phyloP scores from a whole-genome alignment of 2,797 vertebrate species.

The Eulemur rubriventer region DNA sequence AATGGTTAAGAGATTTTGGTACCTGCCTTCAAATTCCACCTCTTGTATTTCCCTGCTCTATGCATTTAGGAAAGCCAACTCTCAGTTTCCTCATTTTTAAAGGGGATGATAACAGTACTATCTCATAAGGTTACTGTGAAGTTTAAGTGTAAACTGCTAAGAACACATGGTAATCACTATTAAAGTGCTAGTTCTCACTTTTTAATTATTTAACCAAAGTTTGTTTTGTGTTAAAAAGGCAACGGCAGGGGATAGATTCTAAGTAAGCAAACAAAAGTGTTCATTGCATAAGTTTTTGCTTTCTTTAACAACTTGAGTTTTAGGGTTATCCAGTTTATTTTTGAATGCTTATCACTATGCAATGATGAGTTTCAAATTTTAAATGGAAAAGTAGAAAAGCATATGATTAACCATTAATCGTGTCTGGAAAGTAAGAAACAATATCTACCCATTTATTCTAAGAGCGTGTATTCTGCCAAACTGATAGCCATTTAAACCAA shows the following conservation, averaged over 20 bases:
- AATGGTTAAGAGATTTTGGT: neutral
- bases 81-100: neutral
- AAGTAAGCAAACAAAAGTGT: neutral
- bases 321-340: neutral
- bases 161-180: neutral
- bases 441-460: neutral
- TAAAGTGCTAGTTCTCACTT: neutral
- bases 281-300: neutral
- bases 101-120: neutral
- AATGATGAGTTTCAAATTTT: conserved; percentile 40
- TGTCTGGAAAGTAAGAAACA: neutral
- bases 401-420: neutral
- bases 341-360: neutral
- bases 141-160: neutral
- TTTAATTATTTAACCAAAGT: neutral
- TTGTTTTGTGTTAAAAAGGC: neutral
- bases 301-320: conserved; percentile 27
- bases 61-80: neutral
- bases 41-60: neutral
- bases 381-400: neutral
- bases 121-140: neutral
- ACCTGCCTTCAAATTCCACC: neutral
- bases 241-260: neutral
- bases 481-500: neutral
- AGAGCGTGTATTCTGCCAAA: neutral